Base-by-base conservation (phyloP, 2,888 invertebrate genomes). In the Gymnocheta viridis region DNA sequence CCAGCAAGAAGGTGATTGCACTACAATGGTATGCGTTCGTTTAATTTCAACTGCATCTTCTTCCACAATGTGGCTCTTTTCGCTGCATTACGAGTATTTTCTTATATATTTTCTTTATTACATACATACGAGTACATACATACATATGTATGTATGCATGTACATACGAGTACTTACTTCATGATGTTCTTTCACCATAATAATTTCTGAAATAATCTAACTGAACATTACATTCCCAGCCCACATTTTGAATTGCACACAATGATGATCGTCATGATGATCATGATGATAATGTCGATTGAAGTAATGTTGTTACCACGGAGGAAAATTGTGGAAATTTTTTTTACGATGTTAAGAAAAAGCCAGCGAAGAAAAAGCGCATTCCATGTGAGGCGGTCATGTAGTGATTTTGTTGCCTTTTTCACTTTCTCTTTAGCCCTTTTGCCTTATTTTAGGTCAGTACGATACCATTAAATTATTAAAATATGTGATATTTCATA, bases 391-490 rank as follows among this genome's bases (percentile, higher is more conserved):
- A n/a, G 27, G 17, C 10, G 54, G 22, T 32, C 27, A 29, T 54
- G 17, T 27, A 47, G 0, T 60, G 27, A 29, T 60, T 80, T 69
- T 62, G 35, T 47, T 69, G 27, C 54, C 27, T 70, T 70, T 80
- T 74, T 82, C 69, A 82, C 81, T 76, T 82, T 82, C 81, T 82
- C 62, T 56, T 76, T 81, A 74, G 67, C 54, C 70, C 79, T 72
- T 64, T 64, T 54, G 44, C 35, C 47, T n/a, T 22, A n/a, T 62
- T 51, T 29, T 49, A 51, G 41, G 22, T 69, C 78, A 62, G 35
- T 51, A 51, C 19, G 22, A 32, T 60, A 22, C 12, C 22, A 67
- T 14, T 12, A 10, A 17, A 22, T 49, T 58, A 58, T 32, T 24
- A 56, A 67, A 35, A 56, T 35, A 47, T 47, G 44, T 66, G 60